Percentiles rank a stretch among this genome's conserved stretches.
These are phyloP conservation scores for Sclerodermus sp. DNA, from an alignment of 2,888 invertebrate species.

Conservation along the genomic window DNA sequence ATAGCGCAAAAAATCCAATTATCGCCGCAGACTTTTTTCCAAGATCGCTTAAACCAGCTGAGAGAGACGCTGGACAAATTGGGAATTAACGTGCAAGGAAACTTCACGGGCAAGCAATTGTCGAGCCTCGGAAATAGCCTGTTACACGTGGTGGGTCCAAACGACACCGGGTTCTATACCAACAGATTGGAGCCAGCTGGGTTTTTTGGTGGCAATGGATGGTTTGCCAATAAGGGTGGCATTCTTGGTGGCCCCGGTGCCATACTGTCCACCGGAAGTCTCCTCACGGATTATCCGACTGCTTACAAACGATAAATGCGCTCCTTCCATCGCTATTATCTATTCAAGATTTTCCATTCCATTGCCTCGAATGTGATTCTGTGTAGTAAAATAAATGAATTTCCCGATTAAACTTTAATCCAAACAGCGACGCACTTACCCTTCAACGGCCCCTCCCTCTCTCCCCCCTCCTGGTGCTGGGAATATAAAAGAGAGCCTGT, in stretches of 20 bases:
- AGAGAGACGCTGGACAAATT: constrained; percentile 29
- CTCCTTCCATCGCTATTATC: no score
- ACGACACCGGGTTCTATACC: constrained; percentile 40
- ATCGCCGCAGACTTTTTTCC: constrained; percentile 35
- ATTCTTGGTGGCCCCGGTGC: constrained; percentile 47
- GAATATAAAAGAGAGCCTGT: no score
- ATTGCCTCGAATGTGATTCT: no score
- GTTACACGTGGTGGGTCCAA: constrained; percentile 31
- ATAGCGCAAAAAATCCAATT: constrained; percentile 38
- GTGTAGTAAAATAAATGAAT: no score
- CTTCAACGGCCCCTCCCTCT: no score
- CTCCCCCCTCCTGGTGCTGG: no score
- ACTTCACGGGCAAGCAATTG: constrained; percentile 31
- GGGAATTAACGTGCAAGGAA: constrained; percentile 13
- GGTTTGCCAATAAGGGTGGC: constrained; percentile 49
- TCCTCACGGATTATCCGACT: constrained; percentile 46
- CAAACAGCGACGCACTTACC: no score
- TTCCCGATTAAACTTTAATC: no score
- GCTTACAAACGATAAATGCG: constrained; percentile 27
- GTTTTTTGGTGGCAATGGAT: constrained; percentile 47
- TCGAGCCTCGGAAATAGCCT: constrained; percentile 18
- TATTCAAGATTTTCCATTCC: no score
- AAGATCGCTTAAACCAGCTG: constrained; percentile 31
- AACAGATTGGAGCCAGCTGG: constrained; percentile 40
- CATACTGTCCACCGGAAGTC: constrained; percentile 44